Conservation (phyloP, 2,888 invertebrate species). For the Zeuzera pyrina region DNA sequence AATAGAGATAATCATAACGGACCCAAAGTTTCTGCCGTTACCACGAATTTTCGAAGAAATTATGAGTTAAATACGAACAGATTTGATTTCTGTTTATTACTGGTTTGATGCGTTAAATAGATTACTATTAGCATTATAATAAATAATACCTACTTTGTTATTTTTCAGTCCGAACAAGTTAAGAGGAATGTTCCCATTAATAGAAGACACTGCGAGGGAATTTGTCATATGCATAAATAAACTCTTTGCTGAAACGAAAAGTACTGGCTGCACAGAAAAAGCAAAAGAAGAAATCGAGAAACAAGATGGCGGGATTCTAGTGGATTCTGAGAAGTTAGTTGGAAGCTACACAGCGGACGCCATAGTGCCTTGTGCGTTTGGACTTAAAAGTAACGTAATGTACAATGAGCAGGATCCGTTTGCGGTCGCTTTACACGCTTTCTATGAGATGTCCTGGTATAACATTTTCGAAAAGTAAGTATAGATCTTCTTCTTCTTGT, state of each 20-base stretch:
- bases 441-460: slow-evolving; percentile 51
- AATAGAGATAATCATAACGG: too few species aligned
- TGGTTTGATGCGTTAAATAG: too few species aligned
- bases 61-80: too few species aligned
- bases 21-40: too few species aligned
- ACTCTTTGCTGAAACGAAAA: too few species aligned
- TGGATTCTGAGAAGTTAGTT: slow-evolving; percentile 48
- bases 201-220: slow-evolving; percentile 52
- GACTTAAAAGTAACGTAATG: slow-evolving; percentile 58
- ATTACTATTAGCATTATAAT: too few species aligned
- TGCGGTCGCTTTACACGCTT: slow-evolving; percentile 57
- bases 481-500: neutral
- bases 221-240: too few species aligned
- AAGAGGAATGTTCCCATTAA: slow-evolving; percentile 57
- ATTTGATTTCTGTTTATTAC: too few species aligned
- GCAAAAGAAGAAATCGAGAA: slow-evolving; percentile 10
- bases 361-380: slow-evolving; percentile 64
- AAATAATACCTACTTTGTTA: neutral
- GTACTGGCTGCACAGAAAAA: slow-evolving; percentile 11
- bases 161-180: slow-evolving; percentile 59
- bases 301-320: slow-evolving; percentile 14
- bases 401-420: slow-evolving; percentile 54
- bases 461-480: slow-evolving; percentile 65
- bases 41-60: too few species aligned
- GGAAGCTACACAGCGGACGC: slow-evolving; percentile 66